Evolutionary conservation across 2,113 vertebrate species (phyloP), one percentile per base, ranked within the genome.

Genomic region (Erythrocercus mccallii): DNA sequence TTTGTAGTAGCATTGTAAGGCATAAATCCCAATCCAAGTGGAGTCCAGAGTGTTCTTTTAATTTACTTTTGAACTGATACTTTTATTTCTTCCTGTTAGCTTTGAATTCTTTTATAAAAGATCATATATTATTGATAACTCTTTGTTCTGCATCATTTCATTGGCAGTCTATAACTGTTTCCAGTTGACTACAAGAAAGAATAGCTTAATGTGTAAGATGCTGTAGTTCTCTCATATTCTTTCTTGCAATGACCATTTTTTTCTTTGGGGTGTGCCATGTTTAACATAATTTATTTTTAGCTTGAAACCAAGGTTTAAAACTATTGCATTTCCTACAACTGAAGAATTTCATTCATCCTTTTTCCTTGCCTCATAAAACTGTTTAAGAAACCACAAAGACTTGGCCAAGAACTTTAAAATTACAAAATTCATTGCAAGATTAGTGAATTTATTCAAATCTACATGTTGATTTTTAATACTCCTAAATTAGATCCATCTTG

Each of bases 381-480:
- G 13, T 76, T 93, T 40, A 84, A 81, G 60, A 83, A 94, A 88
- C 86, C 85, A 64, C 76, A 93, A 73, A n/a, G 51, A 56, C 33
- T 60, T 95, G 90, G 53, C 93, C 61, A 71, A 11, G 69, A 81
- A 53, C 51, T 81, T 76, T 0, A 0, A 57, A 81, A 86, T 74
- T 9, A 78, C 84, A 71, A 60, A 86, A 92, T 69, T 53, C 28
- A 33, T 71, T 71, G 82, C 21, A 28, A 74, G 86, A 74, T 83
- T 51, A 94, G 48, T 77, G 76, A 86, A 68, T 86, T 93, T 90
- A 83, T 81, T 70, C 40, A 81, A 92, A 84, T 78, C 79, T 93
- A 35, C 47, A 33, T 86, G 76, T 72, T 95, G 82, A 78, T 92
- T 96, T 95, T 95, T 90, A 86, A 72, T 77, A 44, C n/a, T 56